Evolutionary conservation across 2,888 invertebrate species (phyloP).

Genomic region (Oligia latruncula): DNA sequence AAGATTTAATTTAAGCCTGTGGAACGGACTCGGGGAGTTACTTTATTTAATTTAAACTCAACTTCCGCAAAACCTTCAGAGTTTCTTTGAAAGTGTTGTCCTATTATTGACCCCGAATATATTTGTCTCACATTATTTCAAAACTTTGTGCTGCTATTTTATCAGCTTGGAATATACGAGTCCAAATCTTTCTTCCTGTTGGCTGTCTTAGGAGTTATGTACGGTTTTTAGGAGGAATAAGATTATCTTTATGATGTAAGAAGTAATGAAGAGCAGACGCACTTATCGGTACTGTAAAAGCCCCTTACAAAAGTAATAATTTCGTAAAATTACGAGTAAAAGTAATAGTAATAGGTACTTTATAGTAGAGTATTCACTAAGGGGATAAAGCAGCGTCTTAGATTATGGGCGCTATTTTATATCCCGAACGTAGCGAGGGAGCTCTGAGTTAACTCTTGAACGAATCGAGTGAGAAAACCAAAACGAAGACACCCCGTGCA

Average conservation of each 20-base stretch:
- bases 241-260: neutral
- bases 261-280: too few relatives aligned
- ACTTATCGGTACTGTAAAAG: too few relatives aligned
- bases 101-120: slow-evolving; percentile 38
- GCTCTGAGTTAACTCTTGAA: too few relatives aligned
- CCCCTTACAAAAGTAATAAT: too few relatives aligned
- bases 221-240: neutral
- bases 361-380: too few relatives aligned
- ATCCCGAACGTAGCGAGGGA: too few relatives aligned
- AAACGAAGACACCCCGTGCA: too few relatives aligned
- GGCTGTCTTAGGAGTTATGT: neutral
- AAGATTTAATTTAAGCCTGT: slow-evolving; percentile 48
- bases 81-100: slow-evolving; percentile 37
- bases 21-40: slow-evolving; percentile 45
- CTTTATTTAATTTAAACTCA: slow-evolving; percentile 51
- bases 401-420: too few relatives aligned
- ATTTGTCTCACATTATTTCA: slow-evolving; percentile 36
- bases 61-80: slow-evolving; percentile 32
- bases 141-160: neutral
- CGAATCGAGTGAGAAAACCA: too few relatives aligned
- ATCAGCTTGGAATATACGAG: neutral
- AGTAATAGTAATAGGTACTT: too few relatives aligned
- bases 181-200: neutral
- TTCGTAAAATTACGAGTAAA: too few relatives aligned
- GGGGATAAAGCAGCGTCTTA: too few relatives aligned